Evolutionary conservation across 2,888 invertebrate genomes (phyloP).

Genomic region (Eupeodes luniger): DNA sequence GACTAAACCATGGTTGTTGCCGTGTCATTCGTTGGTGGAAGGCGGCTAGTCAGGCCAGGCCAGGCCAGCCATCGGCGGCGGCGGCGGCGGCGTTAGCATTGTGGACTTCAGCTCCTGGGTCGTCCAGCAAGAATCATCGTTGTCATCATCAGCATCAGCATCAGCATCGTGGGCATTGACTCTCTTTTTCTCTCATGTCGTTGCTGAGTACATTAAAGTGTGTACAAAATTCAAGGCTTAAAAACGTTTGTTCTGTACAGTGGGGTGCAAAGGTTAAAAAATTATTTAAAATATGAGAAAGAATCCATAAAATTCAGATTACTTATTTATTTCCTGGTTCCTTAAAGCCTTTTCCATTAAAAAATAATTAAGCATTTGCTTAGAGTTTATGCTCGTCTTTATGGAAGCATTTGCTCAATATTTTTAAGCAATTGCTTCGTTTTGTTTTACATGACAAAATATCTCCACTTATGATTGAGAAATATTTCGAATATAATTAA

Average conservation of each 20-base stretch:
- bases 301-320: too few relatives aligned
- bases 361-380: too few relatives aligned
- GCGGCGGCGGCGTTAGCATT: conserved; percentile 3
- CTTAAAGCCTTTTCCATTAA: too few relatives aligned
- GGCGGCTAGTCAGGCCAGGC: neutral
- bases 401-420: too few relatives aligned
- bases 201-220: conserved; percentile 62
- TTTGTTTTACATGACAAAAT: too few relatives aligned
- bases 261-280: neutral
- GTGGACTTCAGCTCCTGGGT: conserved; percentile 43
- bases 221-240: conserved; percentile 22
- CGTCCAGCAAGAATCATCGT: conserved; percentile 41
- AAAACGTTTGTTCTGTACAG: neutral
- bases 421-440: too few relatives aligned
- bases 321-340: too few relatives aligned
- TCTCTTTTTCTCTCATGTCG: conserved; percentile 28
- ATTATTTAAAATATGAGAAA: too few relatives aligned
- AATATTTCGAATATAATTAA: neutral
- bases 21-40: neutral
- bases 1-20: neutral
- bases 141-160: conserved; percentile 42
- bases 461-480: too few relatives aligned
- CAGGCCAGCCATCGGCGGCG: neutral
- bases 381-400: too few relatives aligned
- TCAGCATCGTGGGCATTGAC: conserved; percentile 63